These are phyloP conservation scores for Hypothenemus hampei DNA, from an alignment of 1,140 invertebrate genomes.

Conservation along the genomic window DNA sequence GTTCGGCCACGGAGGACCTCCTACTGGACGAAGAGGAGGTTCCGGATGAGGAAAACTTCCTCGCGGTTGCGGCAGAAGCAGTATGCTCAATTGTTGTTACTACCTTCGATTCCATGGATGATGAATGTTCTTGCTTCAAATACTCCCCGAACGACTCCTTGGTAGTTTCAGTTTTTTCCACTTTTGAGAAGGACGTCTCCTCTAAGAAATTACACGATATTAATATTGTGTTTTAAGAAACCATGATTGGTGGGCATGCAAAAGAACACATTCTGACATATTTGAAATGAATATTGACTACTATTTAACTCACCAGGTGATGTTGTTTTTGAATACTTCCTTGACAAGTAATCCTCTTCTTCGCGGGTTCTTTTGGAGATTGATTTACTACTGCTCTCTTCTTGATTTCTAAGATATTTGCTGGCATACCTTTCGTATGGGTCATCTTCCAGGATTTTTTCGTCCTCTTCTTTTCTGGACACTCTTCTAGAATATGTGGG, in stretches of 20 bases:
- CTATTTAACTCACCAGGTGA: too few relatives aligned
- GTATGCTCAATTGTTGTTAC: neutral
- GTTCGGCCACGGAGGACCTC: constrained; percentile 15
- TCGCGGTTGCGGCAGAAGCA: neutral
- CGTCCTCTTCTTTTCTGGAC: constrained; percentile 41
- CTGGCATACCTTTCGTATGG: constrained; percentile 30
- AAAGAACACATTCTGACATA: too few relatives aligned
- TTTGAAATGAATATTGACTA: too few relatives aligned
- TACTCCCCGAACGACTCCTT: too few relatives aligned
- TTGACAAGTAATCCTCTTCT: constrained; percentile 5
- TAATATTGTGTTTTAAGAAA: too few relatives aligned
- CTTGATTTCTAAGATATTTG: constrained; percentile 34
- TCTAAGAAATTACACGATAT: too few relatives aligned
- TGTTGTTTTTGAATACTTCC: too few relatives aligned
- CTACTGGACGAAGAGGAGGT: neutral
- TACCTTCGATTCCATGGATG: neutral
- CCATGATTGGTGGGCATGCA: too few relatives aligned
- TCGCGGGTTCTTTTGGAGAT: constrained; percentile 10
- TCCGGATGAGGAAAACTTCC: neutral
- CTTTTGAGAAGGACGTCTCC: too few relatives aligned
- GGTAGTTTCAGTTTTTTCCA: too few relatives aligned
- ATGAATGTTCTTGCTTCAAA: too few relatives aligned
- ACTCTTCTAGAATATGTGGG: constrained; percentile 53
- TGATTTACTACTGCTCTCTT: constrained; percentile 1
- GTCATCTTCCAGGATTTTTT: constrained; percentile 32